Conservation (phyloP, 2,113 vertebrate genomes). For the Pelobates fuscus region DNA sequence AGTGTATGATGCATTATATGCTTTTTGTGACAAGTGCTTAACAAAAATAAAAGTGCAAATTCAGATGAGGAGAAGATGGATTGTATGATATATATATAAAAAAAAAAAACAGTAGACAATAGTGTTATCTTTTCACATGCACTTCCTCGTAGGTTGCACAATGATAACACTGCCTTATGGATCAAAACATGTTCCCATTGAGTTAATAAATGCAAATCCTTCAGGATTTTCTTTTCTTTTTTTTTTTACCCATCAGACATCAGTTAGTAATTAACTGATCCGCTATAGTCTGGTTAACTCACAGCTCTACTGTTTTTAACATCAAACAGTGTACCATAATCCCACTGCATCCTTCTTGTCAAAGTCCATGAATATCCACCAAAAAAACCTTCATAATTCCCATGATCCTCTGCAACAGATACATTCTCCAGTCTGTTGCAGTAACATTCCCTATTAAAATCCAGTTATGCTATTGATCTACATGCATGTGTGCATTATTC, state of each 20-base stretch:
- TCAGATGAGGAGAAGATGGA: not conserved
- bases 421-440: slow-evolving; percentile 4
- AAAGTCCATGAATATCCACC: too few species aligned
- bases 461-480: slow-evolving; percentile 5
- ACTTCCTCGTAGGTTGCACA: not conserved
- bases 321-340: too few species aligned
- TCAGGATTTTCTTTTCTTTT: too few species aligned
- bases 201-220: not conserved
- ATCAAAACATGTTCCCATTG: not conserved
- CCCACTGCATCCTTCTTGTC: too few species aligned
- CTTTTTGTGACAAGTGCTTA: not conserved
- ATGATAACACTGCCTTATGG: not conserved
- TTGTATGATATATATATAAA: not conserved
- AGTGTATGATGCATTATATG: too few species aligned
- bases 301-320: too few species aligned
- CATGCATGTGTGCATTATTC: slow-evolving; percentile 1
- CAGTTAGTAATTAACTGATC: too few species aligned
- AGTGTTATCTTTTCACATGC: slow-evolving; percentile 1
- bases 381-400: too few species aligned
- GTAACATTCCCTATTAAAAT: not conserved
- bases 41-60: not conserved
- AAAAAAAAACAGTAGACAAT: not conserved
- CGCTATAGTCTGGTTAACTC: too few species aligned
- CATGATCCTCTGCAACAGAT: not conserved
- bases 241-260: too few species aligned